These are phyloP conservation scores for Antheraea mylitta DNA, from an alignment of 1,140 invertebrate genomes.

Conservation along the genomic window DNA sequence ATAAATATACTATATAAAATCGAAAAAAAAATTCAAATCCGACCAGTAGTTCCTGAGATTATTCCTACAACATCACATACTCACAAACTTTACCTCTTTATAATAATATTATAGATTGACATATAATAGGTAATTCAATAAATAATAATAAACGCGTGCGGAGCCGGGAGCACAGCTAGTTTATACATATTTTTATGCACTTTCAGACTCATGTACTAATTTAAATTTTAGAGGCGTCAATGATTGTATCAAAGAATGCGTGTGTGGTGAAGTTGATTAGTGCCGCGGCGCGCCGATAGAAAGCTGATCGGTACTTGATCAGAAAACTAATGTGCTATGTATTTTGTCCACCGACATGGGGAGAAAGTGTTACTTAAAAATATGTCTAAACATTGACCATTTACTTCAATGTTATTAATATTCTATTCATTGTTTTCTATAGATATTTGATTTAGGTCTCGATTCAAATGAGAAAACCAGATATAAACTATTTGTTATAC, in stretches of 20 bases:
- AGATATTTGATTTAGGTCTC: not conserved
- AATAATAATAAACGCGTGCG: too few relatives aligned
- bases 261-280: slow-evolving; percentile 9
- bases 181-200: not conserved
- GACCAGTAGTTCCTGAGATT: too few relatives aligned
- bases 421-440: not conserved
- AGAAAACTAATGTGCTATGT: slow-evolving; percentile 11
- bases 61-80: too few relatives aligned
- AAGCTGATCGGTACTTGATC: slow-evolving; percentile 7
- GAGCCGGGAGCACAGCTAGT: too few relatives aligned
- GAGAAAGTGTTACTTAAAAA: slow-evolving; percentile 8
- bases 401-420: not conserved
- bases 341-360: not conserved
- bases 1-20: too few relatives aligned
- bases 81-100: too few relatives aligned
- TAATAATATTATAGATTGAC: too few relatives aligned
- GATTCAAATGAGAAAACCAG: too few relatives aligned
- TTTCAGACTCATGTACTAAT: not conserved
- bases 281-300: not conserved
- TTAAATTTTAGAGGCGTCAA: slow-evolving; percentile 7
- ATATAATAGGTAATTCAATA: too few relatives aligned
- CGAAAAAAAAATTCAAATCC: too few relatives aligned
- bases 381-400: not conserved
- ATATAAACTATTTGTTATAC: too few relatives aligned
- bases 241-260: slow-evolving; percentile 5